A percentile compares a stretch with the other conserved stretches of the same genome.
Evolutionary conservation across 2,113 vertebrate genomes (phyloP).

Genomic region (Pangasianodon hypophthalmus): DNA sequence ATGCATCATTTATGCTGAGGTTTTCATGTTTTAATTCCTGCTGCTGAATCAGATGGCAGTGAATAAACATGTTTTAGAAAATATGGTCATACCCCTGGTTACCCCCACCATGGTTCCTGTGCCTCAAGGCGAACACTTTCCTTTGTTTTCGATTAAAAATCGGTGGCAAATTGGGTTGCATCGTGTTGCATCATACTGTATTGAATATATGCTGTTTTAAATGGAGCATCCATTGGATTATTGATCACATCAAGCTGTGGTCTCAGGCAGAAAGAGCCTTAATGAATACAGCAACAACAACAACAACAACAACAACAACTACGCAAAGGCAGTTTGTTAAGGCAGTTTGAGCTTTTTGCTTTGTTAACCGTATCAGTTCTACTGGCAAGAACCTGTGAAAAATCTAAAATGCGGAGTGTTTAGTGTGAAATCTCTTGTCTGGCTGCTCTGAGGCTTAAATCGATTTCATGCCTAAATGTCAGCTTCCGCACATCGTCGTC

Average conservation of each 20-base stretch:
- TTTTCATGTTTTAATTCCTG: neutral
- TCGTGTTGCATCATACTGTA: neutral
- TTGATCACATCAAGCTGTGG: neutral
- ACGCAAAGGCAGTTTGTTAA: neutral
- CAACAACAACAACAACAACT: neutral
- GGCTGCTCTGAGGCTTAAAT: neutral
- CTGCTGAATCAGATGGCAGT: neutral
- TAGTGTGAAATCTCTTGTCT: neutral
- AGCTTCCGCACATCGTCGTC: neutral
- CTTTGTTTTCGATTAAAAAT: neutral
- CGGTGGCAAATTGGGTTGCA: neutral
- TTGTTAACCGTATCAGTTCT: neutral
- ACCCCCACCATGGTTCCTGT: neutral
- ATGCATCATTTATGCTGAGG: neutral
- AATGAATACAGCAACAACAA: no score
- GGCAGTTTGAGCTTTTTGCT: neutral
- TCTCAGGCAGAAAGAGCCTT: neutral
- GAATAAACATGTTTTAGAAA: neutral
- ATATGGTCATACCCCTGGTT: neutral
- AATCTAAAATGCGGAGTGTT: neutral
- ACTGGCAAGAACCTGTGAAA: neutral
- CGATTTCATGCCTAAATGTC: slow-evolving; percentile 15
- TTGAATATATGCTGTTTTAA: slow-evolving; percentile 10
- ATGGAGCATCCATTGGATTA: neutral
- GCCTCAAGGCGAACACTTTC: neutral